phyloP scores from a whole-genome alignment of 1,140 invertebrate species.

The Venustaconcha ellipsiformis region DNA sequence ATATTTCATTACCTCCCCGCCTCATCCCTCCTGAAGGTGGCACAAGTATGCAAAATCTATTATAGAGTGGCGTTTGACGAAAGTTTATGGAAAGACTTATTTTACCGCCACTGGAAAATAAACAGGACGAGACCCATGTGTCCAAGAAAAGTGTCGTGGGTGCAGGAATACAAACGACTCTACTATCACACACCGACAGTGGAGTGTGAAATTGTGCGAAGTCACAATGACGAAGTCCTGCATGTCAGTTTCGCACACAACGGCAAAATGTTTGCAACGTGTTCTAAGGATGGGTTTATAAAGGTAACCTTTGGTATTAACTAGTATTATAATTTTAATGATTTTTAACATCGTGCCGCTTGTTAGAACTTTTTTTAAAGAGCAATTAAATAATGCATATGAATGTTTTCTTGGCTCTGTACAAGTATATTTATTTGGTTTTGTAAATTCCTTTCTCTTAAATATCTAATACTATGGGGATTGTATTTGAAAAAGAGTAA shows the following conservation, averaged over 20 bases:
- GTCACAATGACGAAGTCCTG: conserved; percentile 74
- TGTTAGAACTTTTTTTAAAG: too few species aligned
- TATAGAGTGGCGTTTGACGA: conserved; percentile 65
- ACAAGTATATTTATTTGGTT: too few species aligned
- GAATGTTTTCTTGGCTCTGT: too few species aligned
- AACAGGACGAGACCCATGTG: conserved; percentile 74
- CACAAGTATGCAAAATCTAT: conserved; percentile 51
- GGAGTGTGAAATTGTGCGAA: conserved; percentile 82
- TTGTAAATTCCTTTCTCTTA: too few species aligned
- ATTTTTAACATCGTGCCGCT: too few species aligned
- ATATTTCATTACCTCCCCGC: conserved; percentile 78
- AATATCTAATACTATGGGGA: too few species aligned
- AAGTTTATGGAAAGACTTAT: conserved; percentile 66
- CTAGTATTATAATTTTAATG: too few species aligned
- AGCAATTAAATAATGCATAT: too few species aligned
- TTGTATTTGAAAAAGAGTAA: too few species aligned
- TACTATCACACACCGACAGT: conserved; percentile 81
- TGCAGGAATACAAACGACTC: conserved; percentile 81
- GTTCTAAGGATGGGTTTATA: conserved; percentile 83
- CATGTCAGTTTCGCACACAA: conserved; percentile 92
- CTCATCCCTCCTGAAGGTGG: conserved; percentile 27
- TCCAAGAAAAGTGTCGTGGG: conserved; percentile 81
- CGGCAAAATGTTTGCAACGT: conserved; percentile 90
- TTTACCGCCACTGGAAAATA: conserved; percentile 74
- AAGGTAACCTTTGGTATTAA: conserved; percentile 68